Percentiles rank a stretch among this genome's conserved stretches.
Conservation (phyloP, 2,888 invertebrate species). For the Mesochorus sp. region DNA sequence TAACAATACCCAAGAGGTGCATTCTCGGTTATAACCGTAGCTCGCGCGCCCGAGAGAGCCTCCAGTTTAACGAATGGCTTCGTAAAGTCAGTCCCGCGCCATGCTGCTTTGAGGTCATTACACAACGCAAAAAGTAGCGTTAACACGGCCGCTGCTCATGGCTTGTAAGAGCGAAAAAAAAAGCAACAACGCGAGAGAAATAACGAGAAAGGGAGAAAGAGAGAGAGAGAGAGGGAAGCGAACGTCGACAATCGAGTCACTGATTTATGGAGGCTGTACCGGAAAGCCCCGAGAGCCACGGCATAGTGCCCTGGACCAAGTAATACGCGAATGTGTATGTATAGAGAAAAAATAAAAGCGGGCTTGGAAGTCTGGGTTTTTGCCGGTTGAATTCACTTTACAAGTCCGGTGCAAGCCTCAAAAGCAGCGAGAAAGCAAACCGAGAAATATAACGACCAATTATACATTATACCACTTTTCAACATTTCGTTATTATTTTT, state of each 20-base stretch:
- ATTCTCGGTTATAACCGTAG: conserved; percentile 72
- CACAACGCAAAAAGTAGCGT: conserved; percentile 73
- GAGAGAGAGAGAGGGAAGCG: conserved; percentile 44
- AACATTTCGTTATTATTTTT: conserved; percentile 31
- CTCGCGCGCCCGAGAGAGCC: conserved; percentile 56
- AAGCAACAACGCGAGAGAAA: conserved; percentile 53
- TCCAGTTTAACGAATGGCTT: conserved; percentile 73
- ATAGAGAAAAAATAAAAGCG: conserved; percentile 49
- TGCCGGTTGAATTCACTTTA: conserved; percentile 45
- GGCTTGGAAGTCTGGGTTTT: conserved; percentile 42
- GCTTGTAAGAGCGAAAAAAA: conserved; percentile 53
- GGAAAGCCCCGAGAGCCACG: conserved; percentile 63
- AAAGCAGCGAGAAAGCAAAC: conserved; percentile 43
- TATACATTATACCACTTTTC: conserved; percentile 48
- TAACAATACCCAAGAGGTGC: conserved; percentile 73
- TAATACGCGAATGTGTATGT: background rate
- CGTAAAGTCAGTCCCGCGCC: conserved; percentile 71
- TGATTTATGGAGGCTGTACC: conserved; percentile 72
- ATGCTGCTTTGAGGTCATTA: conserved; percentile 74
- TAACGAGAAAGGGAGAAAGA: conserved; percentile 32
- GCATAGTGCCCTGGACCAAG: conserved; percentile 43
- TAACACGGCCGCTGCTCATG: conserved; percentile 70
- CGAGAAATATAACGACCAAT: conserved; percentile 61
- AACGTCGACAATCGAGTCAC: conserved; percentile 77
- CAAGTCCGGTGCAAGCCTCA: conserved; percentile 31